A percentile compares a stretch with the other conserved stretches of the same genome.
Conservation (phyloP, 30 jellyfish, hydroid and myxozoan genomes). For the Nemopilema nomurai region DNA sequence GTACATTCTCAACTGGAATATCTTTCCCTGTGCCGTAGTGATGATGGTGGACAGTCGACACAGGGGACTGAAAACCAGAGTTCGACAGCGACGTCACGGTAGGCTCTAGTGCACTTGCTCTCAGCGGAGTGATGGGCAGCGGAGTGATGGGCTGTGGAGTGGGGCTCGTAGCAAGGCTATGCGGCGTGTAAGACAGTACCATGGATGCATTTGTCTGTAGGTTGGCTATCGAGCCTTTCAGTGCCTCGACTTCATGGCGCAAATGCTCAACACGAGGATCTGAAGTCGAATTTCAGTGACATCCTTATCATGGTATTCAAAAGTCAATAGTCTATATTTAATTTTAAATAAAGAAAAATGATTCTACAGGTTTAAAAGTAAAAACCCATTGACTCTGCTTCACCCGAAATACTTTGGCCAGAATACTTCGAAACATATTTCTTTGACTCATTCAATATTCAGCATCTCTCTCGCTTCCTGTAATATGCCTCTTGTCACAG, state of each 20-base stretch:
- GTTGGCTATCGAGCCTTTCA: slow-evolving; percentile 19
- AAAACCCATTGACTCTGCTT: too few relatives aligned
- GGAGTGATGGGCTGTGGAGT: slow-evolving; percentile 2
- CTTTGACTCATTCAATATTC: too few relatives aligned
- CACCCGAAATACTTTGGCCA: too few relatives aligned
- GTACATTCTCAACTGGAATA: slow-evolving; percentile 5
- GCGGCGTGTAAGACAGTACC: slow-evolving; percentile 5
- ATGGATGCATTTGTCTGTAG: slow-evolving; percentile 6
- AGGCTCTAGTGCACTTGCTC: slow-evolving; percentile 7
- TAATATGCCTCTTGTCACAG: too few relatives aligned
- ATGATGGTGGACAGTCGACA: slow-evolving; percentile 37
- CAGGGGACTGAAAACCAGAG: not conserved
- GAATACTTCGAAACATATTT: too few relatives aligned
- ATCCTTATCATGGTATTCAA: too few relatives aligned
- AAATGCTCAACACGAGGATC: slow-evolving; percentile 33
- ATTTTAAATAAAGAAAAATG: too few relatives aligned
- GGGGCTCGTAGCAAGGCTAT: not conserved
- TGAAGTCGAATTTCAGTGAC: not conserved
- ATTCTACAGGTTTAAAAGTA: too few relatives aligned
- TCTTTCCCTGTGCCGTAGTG: slow-evolving; percentile 29
- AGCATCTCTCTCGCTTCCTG: too few relatives aligned
- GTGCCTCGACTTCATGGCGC: slow-evolving; percentile 9
- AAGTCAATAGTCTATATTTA: too few relatives aligned
- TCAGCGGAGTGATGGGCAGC: slow-evolving; percentile 20
- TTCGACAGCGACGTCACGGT: not conserved